Percentiles rank a stretch among this genome's conserved stretches.
Conservation (phyloP, 2,888 invertebrate species). For the Agrotis segetum region DNA sequence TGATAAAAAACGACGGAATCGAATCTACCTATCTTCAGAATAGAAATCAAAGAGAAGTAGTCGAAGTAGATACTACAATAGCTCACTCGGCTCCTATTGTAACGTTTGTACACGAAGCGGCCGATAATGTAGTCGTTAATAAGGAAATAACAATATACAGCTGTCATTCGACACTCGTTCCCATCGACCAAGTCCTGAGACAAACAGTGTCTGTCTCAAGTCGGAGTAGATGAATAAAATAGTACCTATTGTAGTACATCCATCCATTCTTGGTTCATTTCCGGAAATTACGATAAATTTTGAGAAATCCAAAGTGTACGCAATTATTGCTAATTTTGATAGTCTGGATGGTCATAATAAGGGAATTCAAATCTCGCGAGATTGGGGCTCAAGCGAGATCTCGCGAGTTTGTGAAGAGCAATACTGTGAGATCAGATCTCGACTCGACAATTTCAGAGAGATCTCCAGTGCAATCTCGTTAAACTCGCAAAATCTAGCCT, state of each 20-base stretch:
- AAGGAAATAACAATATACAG: constrained; percentile 67
- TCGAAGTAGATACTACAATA: constrained; percentile 27
- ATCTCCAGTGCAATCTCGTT: no score
- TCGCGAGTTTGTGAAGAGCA: no score
- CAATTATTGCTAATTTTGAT: neutral
- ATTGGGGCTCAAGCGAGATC: no score
- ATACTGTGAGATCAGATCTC: no score
- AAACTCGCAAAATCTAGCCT: no score
- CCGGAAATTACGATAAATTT: neutral
- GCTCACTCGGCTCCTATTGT: constrained; percentile 10
- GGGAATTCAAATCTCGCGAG: no score
- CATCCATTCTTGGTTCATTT: neutral
- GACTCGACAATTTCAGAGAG: no score
- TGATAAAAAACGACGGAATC: constrained; percentile 3
- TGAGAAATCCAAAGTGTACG: neutral
- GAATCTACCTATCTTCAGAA: constrained; percentile 1
- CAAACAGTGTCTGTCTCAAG: constrained; percentile 7
- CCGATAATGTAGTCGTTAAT: constrained; percentile 58
- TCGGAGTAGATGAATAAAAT: constrained; percentile 1
- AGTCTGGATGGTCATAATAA: no score
- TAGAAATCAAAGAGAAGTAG: constrained; percentile 13
- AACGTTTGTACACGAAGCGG: constrained; percentile 13
- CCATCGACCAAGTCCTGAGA: constrained; percentile 19
- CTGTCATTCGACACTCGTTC: constrained; percentile 37
- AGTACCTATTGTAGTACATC: neutral